Evolutionary conservation across 23 tunicate species (phyloP).

Genomic region (Halocynthia roretzi): DNA sequence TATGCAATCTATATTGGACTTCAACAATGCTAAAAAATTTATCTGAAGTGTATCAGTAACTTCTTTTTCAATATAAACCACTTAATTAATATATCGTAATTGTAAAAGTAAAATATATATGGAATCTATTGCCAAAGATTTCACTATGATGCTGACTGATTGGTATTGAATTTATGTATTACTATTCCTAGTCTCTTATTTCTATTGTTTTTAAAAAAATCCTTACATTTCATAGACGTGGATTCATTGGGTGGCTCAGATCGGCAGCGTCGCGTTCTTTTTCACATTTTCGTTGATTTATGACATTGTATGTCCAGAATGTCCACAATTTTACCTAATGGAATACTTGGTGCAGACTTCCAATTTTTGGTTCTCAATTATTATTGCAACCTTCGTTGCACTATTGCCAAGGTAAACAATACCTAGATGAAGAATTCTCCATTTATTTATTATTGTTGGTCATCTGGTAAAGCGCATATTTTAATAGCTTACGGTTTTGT

Average conservation of each 20-base stretch:
- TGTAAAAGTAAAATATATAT: too few relatives aligned
- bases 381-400: constrained; percentile 68
- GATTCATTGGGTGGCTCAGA: constrained; percentile 94
- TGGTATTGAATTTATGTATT: too few relatives aligned
- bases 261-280: constrained; percentile 61
- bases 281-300: constrained; percentile 73
- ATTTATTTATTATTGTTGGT: not conserved
- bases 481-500: too few relatives aligned
- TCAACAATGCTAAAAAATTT: too few relatives aligned
- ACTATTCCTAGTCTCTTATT: too few relatives aligned
- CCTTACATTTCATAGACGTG: constrained; percentile 58
- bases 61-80: too few relatives aligned
- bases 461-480: not conserved
- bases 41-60: too few relatives aligned
- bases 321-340: constrained; percentile 81
- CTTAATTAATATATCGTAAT: too few relatives aligned
- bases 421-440: not conserved
- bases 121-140: too few relatives aligned
- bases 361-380: constrained; percentile 74
- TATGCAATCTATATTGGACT: too few relatives aligned
- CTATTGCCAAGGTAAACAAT: constrained; percentile 68
- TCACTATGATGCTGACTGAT: too few relatives aligned
- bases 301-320: constrained; percentile 75
- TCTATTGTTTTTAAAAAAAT: not conserved
- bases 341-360: constrained; percentile 70